Conservation (phyloP, 2,113 vertebrate genomes). For the Lepisosteus oculatus region DNA sequence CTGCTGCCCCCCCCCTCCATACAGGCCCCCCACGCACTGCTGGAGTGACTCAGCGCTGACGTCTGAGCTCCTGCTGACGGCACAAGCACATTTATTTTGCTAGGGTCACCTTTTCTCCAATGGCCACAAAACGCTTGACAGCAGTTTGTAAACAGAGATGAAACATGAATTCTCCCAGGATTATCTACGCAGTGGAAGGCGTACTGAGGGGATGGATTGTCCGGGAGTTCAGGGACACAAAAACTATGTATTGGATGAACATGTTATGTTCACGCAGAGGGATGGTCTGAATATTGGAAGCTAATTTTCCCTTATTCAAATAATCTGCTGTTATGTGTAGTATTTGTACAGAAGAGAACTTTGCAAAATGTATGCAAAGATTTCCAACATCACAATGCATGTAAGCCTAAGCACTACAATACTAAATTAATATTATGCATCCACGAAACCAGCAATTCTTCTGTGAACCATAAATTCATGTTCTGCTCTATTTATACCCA, state of each 20-base stretch:
- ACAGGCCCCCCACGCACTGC: conserved; percentile 24
- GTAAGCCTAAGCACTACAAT: too few relatives aligned
- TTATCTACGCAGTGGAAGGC: conserved; percentile 29
- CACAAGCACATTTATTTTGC: conserved; percentile 54
- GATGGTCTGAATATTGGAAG: conserved; percentile 5
- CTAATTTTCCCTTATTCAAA: conserved; percentile 19
- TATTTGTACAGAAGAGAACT: conserved; percentile 1
- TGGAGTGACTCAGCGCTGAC: conserved; percentile 40
- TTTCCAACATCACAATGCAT: too few relatives aligned
- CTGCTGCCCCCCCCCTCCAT: conserved; percentile 33
- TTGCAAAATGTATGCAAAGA: too few relatives aligned
- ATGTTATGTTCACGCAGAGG: conserved; percentile 13
- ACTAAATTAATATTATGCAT: too few relatives aligned
- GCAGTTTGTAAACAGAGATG: conserved; percentile 59
- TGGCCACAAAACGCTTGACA: conserved; percentile 47
- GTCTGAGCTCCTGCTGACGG: conserved; percentile 29
- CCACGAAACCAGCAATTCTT: too few relatives aligned
- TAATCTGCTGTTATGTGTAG: background rate
- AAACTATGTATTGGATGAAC: conserved; percentile 16
- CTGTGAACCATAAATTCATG: too few relatives aligned
- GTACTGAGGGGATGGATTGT: conserved; percentile 25
- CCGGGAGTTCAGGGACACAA: conserved; percentile 18
- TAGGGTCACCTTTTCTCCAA: conserved; percentile 27
- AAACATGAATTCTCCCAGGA: conserved; percentile 52
- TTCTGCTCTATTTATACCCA: too few relatives aligned